These are phyloP conservation scores for Cyanoderma ruficeps DNA, from an alignment of 2,113 vertebrate species.

Conservation along the genomic window DNA sequence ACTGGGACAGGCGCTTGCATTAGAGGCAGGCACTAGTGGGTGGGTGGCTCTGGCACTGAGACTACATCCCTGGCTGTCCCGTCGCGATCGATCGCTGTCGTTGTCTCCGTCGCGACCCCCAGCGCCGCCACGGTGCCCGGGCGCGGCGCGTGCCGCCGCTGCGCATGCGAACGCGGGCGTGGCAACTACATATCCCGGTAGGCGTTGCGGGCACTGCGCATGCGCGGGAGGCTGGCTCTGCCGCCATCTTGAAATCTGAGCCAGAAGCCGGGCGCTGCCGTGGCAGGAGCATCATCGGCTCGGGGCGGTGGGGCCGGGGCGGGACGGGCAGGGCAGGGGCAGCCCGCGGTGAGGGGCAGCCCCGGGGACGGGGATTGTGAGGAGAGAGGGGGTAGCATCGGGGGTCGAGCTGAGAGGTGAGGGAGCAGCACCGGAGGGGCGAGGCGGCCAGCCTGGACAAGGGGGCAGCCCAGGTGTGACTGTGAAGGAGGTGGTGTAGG, in stretches of 20 bases:
- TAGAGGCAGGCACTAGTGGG: background rate
- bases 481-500: background rate
- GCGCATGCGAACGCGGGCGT: fast-evolving
- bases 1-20: background rate
- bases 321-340: background rate
- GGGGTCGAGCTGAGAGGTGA: background rate
- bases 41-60: background rate
- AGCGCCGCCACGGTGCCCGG: fast-evolving
- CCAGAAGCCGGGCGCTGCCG: slow-evolving; percentile 3
- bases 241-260: slow-evolving; percentile 79
- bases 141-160: fast-evolving
- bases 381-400: background rate
- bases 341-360: background rate
- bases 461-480: background rate
- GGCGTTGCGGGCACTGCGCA: fast-evolving
- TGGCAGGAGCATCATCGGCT: background rate
- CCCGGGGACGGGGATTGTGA: background rate
- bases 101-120: fast-evolving
- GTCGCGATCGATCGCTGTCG: background rate
- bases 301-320: background rate
- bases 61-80: background rate
- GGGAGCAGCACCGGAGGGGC: background rate
- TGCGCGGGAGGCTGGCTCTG: fast-evolving
- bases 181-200: slow-evolving; percentile 56
- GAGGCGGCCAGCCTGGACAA: background rate